Evolutionary conservation across 2,113 vertebrate genomes (phyloP).

Genomic region (Xenus cinereus): DNA sequence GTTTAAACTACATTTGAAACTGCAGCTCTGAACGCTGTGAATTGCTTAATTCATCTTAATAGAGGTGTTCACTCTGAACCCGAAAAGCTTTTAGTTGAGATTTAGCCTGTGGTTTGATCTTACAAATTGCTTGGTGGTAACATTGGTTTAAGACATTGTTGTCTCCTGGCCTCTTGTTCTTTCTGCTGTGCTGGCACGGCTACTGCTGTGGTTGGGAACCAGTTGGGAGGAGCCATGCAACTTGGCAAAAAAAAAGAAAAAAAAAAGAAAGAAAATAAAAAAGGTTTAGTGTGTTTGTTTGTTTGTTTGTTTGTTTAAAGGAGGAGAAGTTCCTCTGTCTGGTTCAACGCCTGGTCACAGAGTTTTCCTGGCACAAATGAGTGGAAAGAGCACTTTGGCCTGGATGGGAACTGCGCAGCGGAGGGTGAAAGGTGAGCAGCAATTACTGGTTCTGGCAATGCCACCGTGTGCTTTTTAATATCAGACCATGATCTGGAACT

Average conservation of each 20-base stretch:
- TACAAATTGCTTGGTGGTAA: conserved; percentile 53
- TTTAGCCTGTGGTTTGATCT: conserved; percentile 62
- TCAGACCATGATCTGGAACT: neutral
- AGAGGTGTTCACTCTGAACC: conserved; percentile 34
- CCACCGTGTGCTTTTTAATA: neutral
- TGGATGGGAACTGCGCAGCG: neutral
- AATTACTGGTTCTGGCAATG: conserved; percentile 1
- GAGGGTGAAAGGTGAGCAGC: conserved; percentile 45
- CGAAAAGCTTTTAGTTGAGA: conserved; percentile 53
- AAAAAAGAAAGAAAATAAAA: neutral
- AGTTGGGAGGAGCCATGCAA: neutral
- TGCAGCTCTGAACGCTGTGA: neutral
- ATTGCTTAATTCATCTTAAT: conserved; percentile 58
- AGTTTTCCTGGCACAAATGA: conserved; percentile 9
- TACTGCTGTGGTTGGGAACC: neutral
- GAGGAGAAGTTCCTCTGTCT: neutral
- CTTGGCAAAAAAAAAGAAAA: neutral
- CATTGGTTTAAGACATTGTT: conserved; percentile 21
- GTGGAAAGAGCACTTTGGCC: conserved; percentile 29
- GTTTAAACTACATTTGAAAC: neutral
- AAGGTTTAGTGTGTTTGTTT: neutral
- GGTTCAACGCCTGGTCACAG: neutral
- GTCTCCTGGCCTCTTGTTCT: conserved; percentile 12
- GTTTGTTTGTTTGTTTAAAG: conserved; percentile 56
- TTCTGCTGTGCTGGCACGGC: neutral